Conservation (phyloP, 2,797 vertebrate genomes). For the Alfaro cultratus region DNA sequence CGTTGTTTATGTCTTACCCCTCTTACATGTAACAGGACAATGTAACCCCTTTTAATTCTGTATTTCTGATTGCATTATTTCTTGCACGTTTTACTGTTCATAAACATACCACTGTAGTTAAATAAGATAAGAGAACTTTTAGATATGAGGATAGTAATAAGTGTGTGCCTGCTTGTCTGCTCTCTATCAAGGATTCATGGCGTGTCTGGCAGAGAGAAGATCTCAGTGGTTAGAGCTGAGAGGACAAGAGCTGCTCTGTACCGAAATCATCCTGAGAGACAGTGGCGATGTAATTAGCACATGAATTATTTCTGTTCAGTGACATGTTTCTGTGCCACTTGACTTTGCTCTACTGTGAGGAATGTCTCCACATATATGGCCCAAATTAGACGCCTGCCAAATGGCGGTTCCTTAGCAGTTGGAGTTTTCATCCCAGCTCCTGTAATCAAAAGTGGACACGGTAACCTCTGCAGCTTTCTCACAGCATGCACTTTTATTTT, state of each 20-base stretch:
- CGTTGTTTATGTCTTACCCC: neutral
- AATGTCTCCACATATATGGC: conserved; percentile 61
- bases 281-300: conserved; percentile 75
- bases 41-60: neutral
- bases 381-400: conserved; percentile 72
- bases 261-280: conserved; percentile 69
- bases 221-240: conserved; percentile 51
- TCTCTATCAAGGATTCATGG: conserved; percentile 72
- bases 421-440: conserved; percentile 32
- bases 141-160: conserved; percentile 44
- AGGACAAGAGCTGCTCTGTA: conserved; percentile 59
- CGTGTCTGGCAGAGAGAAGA: conserved; percentile 63
- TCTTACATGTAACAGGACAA: neutral
- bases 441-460: conserved; percentile 69
- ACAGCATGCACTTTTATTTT: conserved; percentile 40
- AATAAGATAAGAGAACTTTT: conserved; percentile 8
- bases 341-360: conserved; percentile 71
- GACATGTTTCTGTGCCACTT: conserved; percentile 72
- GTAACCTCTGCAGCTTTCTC: conserved; percentile 41
- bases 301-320: conserved; percentile 78
- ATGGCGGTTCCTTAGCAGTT: conserved; percentile 57
- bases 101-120: neutral
- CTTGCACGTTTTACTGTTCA: neutral
- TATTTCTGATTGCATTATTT: neutral
- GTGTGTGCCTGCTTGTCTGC: conserved; percentile 49